Conservation (phyloP, 2,797 vertebrate species). For the Falco biarmicus region DNA sequence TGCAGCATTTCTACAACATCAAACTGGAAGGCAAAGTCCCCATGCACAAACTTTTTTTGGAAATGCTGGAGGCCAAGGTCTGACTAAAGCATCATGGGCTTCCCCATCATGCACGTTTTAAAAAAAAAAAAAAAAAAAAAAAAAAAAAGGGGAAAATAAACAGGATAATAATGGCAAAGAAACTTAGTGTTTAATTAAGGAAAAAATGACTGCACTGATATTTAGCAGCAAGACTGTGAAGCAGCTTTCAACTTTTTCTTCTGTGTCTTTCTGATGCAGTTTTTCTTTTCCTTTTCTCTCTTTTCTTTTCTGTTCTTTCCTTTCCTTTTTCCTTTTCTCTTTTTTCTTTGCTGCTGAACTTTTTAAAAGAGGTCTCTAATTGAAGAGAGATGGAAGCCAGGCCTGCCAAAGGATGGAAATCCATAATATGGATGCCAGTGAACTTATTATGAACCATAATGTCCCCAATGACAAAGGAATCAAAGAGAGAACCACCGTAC, state of each 20-base stretch:
- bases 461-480: slow-evolving; percentile 83
- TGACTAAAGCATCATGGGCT: slow-evolving; percentile 84
- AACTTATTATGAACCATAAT: slow-evolving; percentile 82
- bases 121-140: slow-evolving; percentile 63
- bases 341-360: slow-evolving; percentile 79
- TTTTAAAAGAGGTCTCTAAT: slow-evolving; percentile 84
- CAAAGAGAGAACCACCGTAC: slow-evolving; percentile 79
- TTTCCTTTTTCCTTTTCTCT: slow-evolving; percentile 70
- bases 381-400: slow-evolving; percentile 89
- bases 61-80: slow-evolving; percentile 99
- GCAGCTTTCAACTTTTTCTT: slow-evolving; percentile 86
- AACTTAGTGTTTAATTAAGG: slow-evolving; percentile 84
- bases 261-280: slow-evolving; percentile 79
- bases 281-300: slow-evolving; percentile 74
- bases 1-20: slow-evolving; percentile 99
- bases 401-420: slow-evolving; percentile 97
- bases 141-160: slow-evolving; percentile 75
- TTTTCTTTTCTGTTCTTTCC: slow-evolving; percentile 60
- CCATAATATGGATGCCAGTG: slow-evolving; percentile 93
- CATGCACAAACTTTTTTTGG: slow-evolving; percentile 99
- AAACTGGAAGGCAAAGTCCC: slow-evolving; percentile 99
- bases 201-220: slow-evolving; percentile 86
- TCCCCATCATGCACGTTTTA: slow-evolving; percentile 73
- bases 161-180: slow-evolving; percentile 78
- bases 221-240: slow-evolving; percentile 88